These are phyloP conservation scores for Sitophilus oryzae DNA, from an alignment of 1,140 invertebrate species.

Conservation along the genomic window DNA sequence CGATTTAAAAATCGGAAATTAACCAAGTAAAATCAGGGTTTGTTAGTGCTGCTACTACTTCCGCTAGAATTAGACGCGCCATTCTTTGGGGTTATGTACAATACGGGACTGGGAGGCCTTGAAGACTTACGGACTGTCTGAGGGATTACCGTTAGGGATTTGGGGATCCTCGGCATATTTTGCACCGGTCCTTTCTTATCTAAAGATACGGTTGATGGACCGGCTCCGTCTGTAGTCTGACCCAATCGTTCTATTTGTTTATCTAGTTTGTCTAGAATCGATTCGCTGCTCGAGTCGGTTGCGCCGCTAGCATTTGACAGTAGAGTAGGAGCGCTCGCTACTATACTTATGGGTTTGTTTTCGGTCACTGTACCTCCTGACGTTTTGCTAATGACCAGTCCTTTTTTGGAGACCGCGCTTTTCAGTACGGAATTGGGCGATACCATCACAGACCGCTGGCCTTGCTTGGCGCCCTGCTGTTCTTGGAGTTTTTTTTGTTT, in stretches of 20 bases:
- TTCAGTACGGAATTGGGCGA: slow-evolving; percentile 36
- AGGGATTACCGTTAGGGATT: slow-evolving; percentile 67
- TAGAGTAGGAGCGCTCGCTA: slow-evolving; percentile 8
- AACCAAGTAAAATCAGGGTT: slow-evolving; percentile 17
- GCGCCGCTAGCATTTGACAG: slow-evolving; percentile 10
- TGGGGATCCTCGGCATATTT: slow-evolving; percentile 65
- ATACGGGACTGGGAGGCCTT: slow-evolving; percentile 34
- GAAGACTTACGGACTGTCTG: slow-evolving; percentile 49
- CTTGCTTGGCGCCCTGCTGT: slow-evolving; percentile 20
- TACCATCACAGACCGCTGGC: slow-evolving; percentile 9
- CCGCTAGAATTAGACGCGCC: slow-evolving; percentile 20
- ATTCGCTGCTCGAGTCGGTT: slow-evolving; percentile 34
- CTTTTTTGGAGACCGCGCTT: slow-evolving; percentile 29
- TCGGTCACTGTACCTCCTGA: slow-evolving; percentile 17
- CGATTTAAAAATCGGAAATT: slow-evolving; percentile 5
- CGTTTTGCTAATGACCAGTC: slow-evolving; percentile 33
- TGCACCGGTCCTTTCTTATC: slow-evolving; percentile 23
- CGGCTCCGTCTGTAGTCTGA: slow-evolving; percentile 20
- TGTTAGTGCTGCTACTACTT: slow-evolving; percentile 2
- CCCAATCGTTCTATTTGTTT: slow-evolving; percentile 38
- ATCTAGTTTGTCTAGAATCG: slow-evolving; percentile 37
- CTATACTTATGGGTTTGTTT: slow-evolving; percentile 6
- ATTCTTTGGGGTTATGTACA: slow-evolving; percentile 31
- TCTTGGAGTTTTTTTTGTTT: slow-evolving; percentile 48
- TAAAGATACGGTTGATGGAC: slow-evolving; percentile 8